A percentile compares a stretch with the other conserved stretches of the same genome.
Conservation (phyloP, 2,797 vertebrate species). For the Poecilia gillii region DNA sequence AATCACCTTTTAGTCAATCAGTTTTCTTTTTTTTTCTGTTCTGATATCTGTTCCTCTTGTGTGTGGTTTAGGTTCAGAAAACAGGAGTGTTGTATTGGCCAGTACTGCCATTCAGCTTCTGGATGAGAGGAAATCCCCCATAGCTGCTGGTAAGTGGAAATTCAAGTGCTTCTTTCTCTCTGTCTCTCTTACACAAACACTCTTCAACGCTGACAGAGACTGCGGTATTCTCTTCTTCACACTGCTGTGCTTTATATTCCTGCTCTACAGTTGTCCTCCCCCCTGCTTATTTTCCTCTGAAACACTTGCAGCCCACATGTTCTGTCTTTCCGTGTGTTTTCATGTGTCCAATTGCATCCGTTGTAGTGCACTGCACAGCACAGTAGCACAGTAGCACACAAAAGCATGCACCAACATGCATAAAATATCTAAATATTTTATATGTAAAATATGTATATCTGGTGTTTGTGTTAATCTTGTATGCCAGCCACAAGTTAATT, state of each 20-base stretch:
- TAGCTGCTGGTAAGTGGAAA: constrained; percentile 91
- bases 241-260: constrained; percentile 29
- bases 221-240: constrained; percentile 26
- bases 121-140: constrained; percentile 96
- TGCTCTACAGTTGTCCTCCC: constrained; percentile 25
- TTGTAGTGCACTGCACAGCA: constrained; percentile 11
- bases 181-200: constrained; percentile 21
- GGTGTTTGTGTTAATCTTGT: background rate
- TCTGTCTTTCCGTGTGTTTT: constrained; percentile 41
- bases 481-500: background rate
- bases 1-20: constrained; percentile 50
- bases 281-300: constrained; percentile 22
- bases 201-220: constrained; percentile 30
- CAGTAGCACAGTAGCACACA: background rate
- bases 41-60: constrained; percentile 26
- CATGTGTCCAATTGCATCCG: constrained; percentile 17
- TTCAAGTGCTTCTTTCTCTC: constrained; percentile 43
- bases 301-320: constrained; percentile 50
- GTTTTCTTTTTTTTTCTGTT: constrained; percentile 17
- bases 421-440: background rate
- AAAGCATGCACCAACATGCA: background rate
- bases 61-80: constrained; percentile 83
- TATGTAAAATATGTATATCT: background rate
- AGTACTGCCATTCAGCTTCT: constrained; percentile 95
- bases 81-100: constrained; percentile 95